Evolutionary conservation across 2,113 vertebrate species (phyloP), one percentile per base, ranked within the genome.

Genomic region (Carassius auratus): DNA sequence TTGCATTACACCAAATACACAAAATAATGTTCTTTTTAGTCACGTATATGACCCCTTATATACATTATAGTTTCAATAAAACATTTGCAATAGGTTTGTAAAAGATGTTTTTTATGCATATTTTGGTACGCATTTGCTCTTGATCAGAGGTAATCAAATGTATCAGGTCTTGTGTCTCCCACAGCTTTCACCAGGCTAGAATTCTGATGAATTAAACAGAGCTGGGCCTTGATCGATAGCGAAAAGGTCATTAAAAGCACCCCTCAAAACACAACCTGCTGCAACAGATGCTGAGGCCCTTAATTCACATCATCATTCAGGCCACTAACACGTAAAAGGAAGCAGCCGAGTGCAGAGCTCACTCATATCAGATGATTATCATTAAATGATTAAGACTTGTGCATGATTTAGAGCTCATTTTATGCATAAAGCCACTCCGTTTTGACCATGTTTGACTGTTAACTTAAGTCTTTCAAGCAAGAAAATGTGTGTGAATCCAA

Each of bases 151-250:
- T 82, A 90, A 89, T 90, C 84, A 88, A 83, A 76, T 88, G 87
- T 86, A 87, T 69, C 85, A 79, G 59, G 66, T 61, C 45, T 79
- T 52, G 77, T 79, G 57, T 90, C 90, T 88, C 81, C 80, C 73
- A 52, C n/a, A 50, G 86, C 85, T 90, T 78, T 75, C 74, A 89
- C 59, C 76, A 50, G 73, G 78, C 68, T 78, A 52, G 45, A 80
- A 88, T 86, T 92, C 92, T 91, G 90, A 92, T 90, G 75, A 85
- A 92, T 93, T 89, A 92, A 92, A 90, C 86, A 88, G 80, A 89
- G 90, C 87, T 69, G 87, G 86, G 74, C 88, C 86, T 90, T 90
- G 90, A 92, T 93, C 88, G 90, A 79, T 62, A 62, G 75, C 85
- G 90, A 88, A 93, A 85, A 79, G 85, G 89, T 92, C 89, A 89